These are phyloP conservation scores for Campaea margaritaria DNA, from an alignment of 2,888 invertebrate genomes.

Conservation along the genomic window DNA sequence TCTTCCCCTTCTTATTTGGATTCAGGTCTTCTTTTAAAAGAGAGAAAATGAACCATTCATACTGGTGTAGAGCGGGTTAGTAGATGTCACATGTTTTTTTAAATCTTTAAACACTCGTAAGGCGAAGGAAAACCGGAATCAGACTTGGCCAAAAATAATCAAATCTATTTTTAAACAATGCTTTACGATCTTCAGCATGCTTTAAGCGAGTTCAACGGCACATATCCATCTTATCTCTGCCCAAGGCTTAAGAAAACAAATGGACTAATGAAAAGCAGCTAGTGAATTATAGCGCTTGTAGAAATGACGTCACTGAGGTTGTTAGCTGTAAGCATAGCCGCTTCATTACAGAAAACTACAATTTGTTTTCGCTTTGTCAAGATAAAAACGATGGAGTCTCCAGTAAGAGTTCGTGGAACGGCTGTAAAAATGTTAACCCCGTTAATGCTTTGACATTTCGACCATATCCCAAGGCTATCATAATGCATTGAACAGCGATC, in stretches of 20 bases:
- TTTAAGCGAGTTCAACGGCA: constrained; percentile 13
- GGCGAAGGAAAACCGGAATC: too few species aligned
- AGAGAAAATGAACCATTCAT: too few species aligned
- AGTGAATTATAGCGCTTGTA: background rate
- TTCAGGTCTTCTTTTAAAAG: too few species aligned
- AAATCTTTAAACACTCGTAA: too few species aligned
- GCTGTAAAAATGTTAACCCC: too few species aligned
- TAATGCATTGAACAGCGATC: background rate
- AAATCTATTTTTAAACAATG: background rate
- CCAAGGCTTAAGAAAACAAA: constrained; percentile 8
- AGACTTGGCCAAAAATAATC: background rate
- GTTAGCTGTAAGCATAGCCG: background rate
- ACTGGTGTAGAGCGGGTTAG: too few species aligned
- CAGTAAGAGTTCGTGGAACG: too few species aligned
- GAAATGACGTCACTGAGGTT: background rate
- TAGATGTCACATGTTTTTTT: too few species aligned
- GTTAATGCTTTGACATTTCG: background rate
- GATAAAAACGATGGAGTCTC: too few species aligned
- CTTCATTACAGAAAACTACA: too few species aligned
- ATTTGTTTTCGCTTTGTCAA: too few species aligned
- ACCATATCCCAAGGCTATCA: background rate
- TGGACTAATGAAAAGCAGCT: constrained; percentile 2
- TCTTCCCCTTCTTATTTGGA: too few species aligned
- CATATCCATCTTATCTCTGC: constrained; percentile 12
- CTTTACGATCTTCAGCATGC: constrained; percentile 1